phyloP scores from a whole-genome alignment of 2,797 vertebrate species.

The Mergus octosetaceus region DNA sequence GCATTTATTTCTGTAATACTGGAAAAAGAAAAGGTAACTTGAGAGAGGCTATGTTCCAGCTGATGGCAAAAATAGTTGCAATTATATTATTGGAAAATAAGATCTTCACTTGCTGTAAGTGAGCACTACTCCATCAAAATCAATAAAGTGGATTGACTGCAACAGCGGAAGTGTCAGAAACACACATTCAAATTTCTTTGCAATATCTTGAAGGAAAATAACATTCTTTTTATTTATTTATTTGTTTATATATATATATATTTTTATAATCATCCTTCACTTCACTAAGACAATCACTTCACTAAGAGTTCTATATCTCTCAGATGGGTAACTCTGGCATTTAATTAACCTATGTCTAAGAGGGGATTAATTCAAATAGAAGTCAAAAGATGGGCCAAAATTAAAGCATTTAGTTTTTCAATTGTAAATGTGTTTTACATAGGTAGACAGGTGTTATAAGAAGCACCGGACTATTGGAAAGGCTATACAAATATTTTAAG shows the following conservation, averaged over 20 bases:
- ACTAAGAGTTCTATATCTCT: background rate
- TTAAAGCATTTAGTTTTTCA: background rate
- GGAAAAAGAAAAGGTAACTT: background rate
- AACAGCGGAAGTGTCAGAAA: background rate
- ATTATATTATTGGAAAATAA: slow-evolving; percentile 37
- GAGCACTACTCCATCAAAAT: slow-evolving; percentile 13
- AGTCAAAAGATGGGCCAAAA: background rate
- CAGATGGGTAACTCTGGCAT: background rate
- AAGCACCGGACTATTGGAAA: background rate
- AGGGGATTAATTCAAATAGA: background rate
- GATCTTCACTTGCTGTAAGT: background rate
- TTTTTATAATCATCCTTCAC: background rate
- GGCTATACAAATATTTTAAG: background rate
- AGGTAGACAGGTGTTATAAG: background rate
- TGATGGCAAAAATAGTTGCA: slow-evolving; percentile 6
- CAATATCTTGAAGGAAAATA: background rate
- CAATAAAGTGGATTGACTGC: background rate
- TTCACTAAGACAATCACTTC: background rate
- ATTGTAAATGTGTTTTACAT: background rate
- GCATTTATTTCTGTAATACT: background rate
- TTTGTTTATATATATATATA: background rate
- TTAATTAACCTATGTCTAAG: background rate
- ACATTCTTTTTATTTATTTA: background rate
- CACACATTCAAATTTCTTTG: background rate
- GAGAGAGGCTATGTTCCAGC: background rate